Base-by-base conservation (phyloP, 2,888 invertebrate genomes). In the Stenoptilia bipunctidactyla region DNA sequence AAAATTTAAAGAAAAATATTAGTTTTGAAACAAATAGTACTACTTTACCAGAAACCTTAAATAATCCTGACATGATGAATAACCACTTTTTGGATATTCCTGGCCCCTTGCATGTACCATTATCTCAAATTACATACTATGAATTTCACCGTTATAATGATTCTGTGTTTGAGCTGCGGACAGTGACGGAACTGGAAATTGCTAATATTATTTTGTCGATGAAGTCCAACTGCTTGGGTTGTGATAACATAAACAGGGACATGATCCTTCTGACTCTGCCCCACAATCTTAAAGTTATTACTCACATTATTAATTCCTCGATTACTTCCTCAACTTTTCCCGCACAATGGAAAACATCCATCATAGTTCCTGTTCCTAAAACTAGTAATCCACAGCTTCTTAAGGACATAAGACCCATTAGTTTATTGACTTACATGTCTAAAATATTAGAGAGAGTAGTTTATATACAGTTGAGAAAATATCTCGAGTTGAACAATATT, bases 171-270 rank as follows among this genome's bases (percentile, higher is more conserved):
- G 30, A n/a, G n/a, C 13, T 38, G 6, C 10, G n/a, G 12, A 6
- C 25, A n/a, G 38, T 38, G 4, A 12, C 2, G 5, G 33, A 33
- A 34, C 2, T 8, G 1, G 15, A 3, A 5, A 15, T 39, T 34
- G 5, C 12, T 13, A 39, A 39, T 37, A 15, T 25, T 10, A 33
- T 41, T 1, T 6, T 15, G 9, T 15, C 35, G 13, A 38, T 46
- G 13, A 42, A 41, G 15, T 43, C 45, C 12, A 45, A 47, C 37
- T 40, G 44, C 12, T n/a, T 36, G 12, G 42, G 44, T 15, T 13
- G 10, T 13, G 47, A 47, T 35, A 34, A 34, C 5, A 43, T 45
- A n/a, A 39, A 37, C 8, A 15, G 34, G 9, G 40, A 41, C 25
- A 43, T 45, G 43, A 2, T 45, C 1, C 15, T 34, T n/a, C 25